Base-by-base conservation (phyloP, 2,113 vertebrate genomes). In the Entomyzon cyanotis region DNA sequence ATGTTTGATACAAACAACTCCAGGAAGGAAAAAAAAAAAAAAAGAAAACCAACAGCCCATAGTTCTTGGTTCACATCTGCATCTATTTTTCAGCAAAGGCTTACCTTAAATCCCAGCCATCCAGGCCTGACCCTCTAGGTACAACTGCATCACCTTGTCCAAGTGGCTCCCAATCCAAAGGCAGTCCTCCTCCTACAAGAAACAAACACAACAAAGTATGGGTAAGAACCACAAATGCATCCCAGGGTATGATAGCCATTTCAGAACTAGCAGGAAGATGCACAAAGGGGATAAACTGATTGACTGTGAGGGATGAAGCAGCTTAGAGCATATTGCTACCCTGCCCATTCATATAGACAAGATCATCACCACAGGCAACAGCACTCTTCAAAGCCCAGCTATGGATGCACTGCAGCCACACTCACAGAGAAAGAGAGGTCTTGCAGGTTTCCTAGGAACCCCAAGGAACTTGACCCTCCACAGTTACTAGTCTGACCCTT, bases 91-190 rank as follows among this genome's bases (percentile, higher is more conserved):
- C 35, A 87, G 42, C 46, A 90, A n/a, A 56, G 33, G 12, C 86
- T 95, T 41, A 97, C 96, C 96, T 97, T 94, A 97, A 95, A 90
- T 85, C 37, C 31, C 64, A 93, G n/a, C 17, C 55, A 77, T 80
- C 50, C 74, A 53, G 53, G 50, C 15, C 55, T 55, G 74, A 62
- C n/a, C 64, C 25, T 73, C n/a, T 7, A 84, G 21, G 28, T 19
- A n/a, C 62, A 31, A 11, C 65, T 67, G 52, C 35, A 77, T 84
- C 56, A 78, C 59, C 31, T 60, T 19, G 23, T 37, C 47, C 46
- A 78, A 49, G 62, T 10, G 18, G 30, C 64, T 91, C 63, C 86
- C 56, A 86, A 50, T 59, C 60, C 91, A 67, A 84, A 81, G 49
- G 30, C 53, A 90, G 25, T 35, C 30, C 27, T 95, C 50, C 39